Evolutionary conservation across 1,140 invertebrate genomes (phyloP), one percentile per base, ranked within the genome.

Genomic region (Leptestheria dahalacensis): DNA sequence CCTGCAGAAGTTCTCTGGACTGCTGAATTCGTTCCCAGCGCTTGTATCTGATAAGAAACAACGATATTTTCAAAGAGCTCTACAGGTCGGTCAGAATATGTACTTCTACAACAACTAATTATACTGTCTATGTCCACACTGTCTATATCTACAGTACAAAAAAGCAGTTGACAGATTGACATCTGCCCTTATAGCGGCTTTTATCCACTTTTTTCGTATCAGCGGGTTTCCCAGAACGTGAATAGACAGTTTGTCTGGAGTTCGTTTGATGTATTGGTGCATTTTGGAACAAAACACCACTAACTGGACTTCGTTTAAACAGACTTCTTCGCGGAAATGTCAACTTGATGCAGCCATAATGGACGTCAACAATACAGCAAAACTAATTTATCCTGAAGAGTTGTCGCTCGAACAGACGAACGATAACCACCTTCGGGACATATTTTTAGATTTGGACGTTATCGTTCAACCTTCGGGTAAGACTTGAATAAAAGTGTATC

Each of bases 251-350:
- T 50, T 50, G 18, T 50, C 49, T 9, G 49, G 49, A 9, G 49
- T 50, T 50, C 23, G 9, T 18, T n/a, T n/a, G n/a, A n/a, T n/a
- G n/a, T n/a, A n/a, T n/a, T 50, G n/a, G 49, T 50, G 23, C 49
- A 50, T 6, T 10, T 9, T 10, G 49, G 49, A 4, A 50, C 49
- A 50, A 50, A 50, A 50, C 49, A 50, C 49, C 49, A 50, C 21
- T 50, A 15, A 0, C 48, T 25, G 71, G 89, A 41, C 33, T 41
- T 41, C 6, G 6, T 41, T 6, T 41, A 15, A 41, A 9, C 15
- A 9, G 33, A 6, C 6, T 41, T 41, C 33, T 9, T 41, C 33
- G 33, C n/a, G n/a, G n/a, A n/a, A n/a, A n/a, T n/a, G n/a, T n/a
- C n/a, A n/a, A n/a, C n/a, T n/a, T n/a, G n/a, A n/a, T n/a, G n/a